Conservation (phyloP, 2,113 vertebrate genomes). For the Rhinopomastus cyanomelas region DNA sequence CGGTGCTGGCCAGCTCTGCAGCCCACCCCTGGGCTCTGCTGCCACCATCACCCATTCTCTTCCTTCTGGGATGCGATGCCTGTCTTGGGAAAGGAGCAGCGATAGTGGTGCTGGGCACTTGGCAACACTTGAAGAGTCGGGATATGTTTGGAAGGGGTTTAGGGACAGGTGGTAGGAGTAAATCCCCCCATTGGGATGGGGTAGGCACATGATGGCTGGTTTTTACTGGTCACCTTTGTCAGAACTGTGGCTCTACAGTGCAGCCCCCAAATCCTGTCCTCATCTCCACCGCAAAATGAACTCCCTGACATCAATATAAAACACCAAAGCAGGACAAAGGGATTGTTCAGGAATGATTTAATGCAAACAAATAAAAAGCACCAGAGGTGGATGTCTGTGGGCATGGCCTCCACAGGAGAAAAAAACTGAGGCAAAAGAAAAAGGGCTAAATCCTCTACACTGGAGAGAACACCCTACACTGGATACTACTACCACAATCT, state of each 20-base stretch:
- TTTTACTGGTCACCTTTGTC: neutral
- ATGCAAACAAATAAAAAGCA: neutral
- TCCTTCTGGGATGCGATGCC: neutral
- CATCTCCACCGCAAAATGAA: neutral
- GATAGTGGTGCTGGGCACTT: neutral
- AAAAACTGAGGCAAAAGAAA: neutral
- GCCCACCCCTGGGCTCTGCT: accelerated
- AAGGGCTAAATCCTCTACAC: neutral
- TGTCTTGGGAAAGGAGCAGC: neutral
- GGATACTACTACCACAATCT: neutral
- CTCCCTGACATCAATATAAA: neutral
- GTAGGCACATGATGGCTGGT: neutral
- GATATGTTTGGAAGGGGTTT: neutral
- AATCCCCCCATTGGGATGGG: neutral
- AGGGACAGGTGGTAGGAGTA: neutral
- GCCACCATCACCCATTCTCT: neutral
- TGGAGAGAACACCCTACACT: neutral
- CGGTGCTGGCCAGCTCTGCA: accelerated
- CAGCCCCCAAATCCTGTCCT: neutral
- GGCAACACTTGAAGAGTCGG: accelerated
- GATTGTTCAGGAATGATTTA: neutral
- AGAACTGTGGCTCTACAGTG: neutral
- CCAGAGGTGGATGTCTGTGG: neutral
- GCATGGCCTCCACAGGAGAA: neutral
- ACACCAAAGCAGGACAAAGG: neutral